Evolutionary conservation across 2,113 vertebrate species (phyloP), one percentile per base, ranked within the genome.

Genomic region (Irena cyanogastra): DNA sequence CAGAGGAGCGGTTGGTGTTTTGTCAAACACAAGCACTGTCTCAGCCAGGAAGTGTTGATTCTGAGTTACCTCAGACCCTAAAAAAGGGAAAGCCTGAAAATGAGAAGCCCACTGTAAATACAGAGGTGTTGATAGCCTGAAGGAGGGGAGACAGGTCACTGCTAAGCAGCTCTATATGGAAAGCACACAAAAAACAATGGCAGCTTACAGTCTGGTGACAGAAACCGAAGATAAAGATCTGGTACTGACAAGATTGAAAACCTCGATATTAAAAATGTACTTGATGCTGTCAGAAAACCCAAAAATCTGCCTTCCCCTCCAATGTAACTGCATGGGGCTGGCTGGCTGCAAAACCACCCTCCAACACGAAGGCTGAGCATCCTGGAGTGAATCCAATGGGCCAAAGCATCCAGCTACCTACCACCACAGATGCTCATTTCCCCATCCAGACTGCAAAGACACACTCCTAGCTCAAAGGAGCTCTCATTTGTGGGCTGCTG

Each of bases 1-100:
- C 84, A 90, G 71, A 57, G 50, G 56, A 93, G 63, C 1, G n/a
- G 66, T 61, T 87, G 81, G 76, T 66, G 79, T 78, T 93, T 56
- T 69, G 79, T 85, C 6, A 2, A 93, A 90, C 39, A 83, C 60
- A 66, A 81, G 75, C 3, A 0, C 85, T 66, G 44, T 31, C 82
- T 92, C 85, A 81, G 90, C 56, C 21, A 20, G 56, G 35, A 89
- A 75, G 72, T 47, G 86, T 30, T 71, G 88, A 83, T 87, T 89
- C 65, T 53, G 80, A 81, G 80, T 57, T 87, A 90, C 80, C 80
- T 94, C 83, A 90, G 61, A 63, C 22, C 64, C 84, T 69, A 64
- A 75, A 84, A 78, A 87, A 79, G 69, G 54, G 84, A 85, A 91
- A 95, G 83, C 20, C 76, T 74, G 71, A 94, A 88, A 94, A 94